Evolutionary conservation across 2,797 vertebrate genomes (phyloP).

Genomic region (Dermochelys coriacea): DNA sequence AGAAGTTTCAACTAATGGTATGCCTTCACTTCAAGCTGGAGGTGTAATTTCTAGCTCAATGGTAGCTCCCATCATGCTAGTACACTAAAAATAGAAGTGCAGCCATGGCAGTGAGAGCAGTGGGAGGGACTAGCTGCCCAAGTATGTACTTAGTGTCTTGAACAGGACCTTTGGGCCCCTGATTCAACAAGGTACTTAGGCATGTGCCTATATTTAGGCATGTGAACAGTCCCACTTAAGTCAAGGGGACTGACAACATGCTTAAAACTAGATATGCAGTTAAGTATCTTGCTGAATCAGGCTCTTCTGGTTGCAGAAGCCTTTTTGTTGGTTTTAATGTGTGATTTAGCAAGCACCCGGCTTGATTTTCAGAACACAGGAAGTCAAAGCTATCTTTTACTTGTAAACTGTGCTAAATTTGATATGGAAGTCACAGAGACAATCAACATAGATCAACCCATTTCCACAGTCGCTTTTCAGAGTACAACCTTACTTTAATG

Average conservation of each 20-base stretch:
- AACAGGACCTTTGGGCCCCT: not conserved
- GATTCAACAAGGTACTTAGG: not conserved
- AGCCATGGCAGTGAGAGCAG: not conserved
- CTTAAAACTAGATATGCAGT: not conserved
- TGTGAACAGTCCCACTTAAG: not conserved
- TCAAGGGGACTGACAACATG: not conserved
- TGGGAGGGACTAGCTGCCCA: no score
- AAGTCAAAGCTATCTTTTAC: not conserved
- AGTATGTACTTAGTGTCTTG: not conserved
- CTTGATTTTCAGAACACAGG: not conserved
- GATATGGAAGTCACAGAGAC: rapidly evolving
- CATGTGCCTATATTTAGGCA: not conserved
- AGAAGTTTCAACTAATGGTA: not conserved
- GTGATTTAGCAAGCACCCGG: not conserved
- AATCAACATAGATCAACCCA: not conserved
- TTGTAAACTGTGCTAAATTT: not conserved
- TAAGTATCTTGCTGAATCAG: not conserved
- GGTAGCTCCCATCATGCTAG: not conserved
- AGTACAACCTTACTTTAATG: not conserved
- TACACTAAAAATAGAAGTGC: not conserved
- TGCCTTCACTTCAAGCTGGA: not conserved
- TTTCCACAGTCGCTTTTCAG: not conserved
- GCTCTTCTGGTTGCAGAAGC: not conserved
- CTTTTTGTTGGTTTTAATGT: not conserved
- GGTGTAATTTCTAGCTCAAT: not conserved